These are phyloP conservation scores for Musca vetustissima DNA, from an alignment of 1,140 invertebrate genomes.

Conservation along the genomic window DNA sequence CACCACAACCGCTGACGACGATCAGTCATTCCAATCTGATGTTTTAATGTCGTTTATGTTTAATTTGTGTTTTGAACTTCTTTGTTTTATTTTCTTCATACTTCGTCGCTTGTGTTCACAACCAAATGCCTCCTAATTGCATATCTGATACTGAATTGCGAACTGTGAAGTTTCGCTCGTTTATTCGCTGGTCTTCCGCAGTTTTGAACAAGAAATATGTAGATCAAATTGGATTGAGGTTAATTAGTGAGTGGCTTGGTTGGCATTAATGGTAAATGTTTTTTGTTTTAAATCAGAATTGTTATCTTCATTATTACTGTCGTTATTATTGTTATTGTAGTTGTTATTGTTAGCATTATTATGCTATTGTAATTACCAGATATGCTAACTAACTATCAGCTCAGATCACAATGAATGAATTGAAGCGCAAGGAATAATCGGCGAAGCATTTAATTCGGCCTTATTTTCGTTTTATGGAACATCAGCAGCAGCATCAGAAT, in stretches of 20 bases:
- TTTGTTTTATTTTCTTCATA: not conserved
- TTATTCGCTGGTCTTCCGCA: not conserved
- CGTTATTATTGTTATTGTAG: no score
- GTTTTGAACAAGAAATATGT: not conserved
- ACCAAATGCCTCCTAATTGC: constrained; percentile 11
- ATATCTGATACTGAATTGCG: not conserved
- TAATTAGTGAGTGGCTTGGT: constrained; percentile 19
- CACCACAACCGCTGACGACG: no score
- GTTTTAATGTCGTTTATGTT: constrained; percentile 3
- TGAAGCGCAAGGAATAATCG: no score
- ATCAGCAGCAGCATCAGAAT: no score
- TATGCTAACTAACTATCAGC: no score
- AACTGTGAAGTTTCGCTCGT: no score
- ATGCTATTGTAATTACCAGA: no score
- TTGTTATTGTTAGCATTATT: no score
- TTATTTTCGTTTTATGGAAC: no score
- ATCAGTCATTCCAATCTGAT: no score
- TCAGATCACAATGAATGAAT: no score
- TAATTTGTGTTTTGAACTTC: not conserved
- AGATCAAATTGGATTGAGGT: constrained; percentile 12
- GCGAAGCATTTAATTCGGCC: no score
- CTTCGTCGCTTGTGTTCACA: not conserved
- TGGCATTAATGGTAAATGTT: constrained; percentile 15
- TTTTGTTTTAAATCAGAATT: constrained; percentile 17
- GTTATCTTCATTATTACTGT: not conserved